These are phyloP conservation scores for Geopemphigus sp. DNA, from an alignment of 1,140 invertebrate genomes.

Conservation along the genomic window DNA sequence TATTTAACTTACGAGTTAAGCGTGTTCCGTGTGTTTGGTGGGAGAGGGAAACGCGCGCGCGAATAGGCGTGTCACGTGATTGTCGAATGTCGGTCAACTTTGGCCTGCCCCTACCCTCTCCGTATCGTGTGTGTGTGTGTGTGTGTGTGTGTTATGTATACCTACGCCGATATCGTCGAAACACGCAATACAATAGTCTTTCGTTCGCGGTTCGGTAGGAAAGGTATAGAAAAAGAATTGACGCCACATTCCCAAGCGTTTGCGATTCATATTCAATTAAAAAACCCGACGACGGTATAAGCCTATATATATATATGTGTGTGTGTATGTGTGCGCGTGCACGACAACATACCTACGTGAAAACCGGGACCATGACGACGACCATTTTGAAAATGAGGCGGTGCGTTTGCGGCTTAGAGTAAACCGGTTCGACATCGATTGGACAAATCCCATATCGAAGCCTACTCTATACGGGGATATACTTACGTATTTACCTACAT, in stretches of 20 bases:
- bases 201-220: neutral
- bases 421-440: constrained; percentile 40
- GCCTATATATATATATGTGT: too few species aligned
- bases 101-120: too few species aligned
- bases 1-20: neutral
- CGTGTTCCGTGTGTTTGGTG: too few species aligned
- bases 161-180: neutral
- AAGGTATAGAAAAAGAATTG: neutral
- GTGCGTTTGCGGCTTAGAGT: constrained; percentile 14
- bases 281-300: neutral
- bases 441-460: constrained; percentile 29
- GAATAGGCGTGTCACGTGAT: constrained; percentile 12
- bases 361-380: constrained; percentile 46
- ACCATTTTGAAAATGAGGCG: constrained; percentile 49
- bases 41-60: neutral
- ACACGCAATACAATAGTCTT: too few species aligned
- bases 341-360: neutral
- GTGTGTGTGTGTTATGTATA: neutral
- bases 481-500: neutral
- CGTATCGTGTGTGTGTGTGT: neutral
- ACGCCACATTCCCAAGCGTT: constrained; percentile 13
- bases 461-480: neutral
- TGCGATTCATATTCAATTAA: constrained; percentile 16
- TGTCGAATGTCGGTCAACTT: constrained; percentile 8
- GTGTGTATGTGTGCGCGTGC: neutral